Evolutionary conservation across 1,140 invertebrate species (phyloP).

Genomic region (Nymphalis io): DNA sequence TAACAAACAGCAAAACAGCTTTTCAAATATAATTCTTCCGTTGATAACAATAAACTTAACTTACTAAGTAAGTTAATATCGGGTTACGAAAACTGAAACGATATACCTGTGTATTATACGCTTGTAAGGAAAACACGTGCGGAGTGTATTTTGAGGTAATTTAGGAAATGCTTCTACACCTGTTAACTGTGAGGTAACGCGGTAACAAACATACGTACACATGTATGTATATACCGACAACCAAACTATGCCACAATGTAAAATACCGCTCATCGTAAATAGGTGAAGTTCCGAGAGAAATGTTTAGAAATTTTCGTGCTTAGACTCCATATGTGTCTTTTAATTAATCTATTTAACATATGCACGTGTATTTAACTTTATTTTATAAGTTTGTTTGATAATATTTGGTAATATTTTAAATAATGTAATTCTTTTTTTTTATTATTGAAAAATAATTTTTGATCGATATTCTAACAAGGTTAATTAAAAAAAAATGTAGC

Average conservation of each 20-base stretch:
- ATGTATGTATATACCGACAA: background rate
- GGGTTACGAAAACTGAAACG: background rate
- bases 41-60: too few relatives aligned
- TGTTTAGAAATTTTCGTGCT: slow-evolving; percentile 5
- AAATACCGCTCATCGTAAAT: background rate
- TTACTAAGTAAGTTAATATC: too few relatives aligned
- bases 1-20: too few relatives aligned
- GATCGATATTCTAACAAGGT: too few relatives aligned
- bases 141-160: slow-evolving; percentile 9
- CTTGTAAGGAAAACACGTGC: slow-evolving; percentile 4
- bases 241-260: background rate
- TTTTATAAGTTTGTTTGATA: too few relatives aligned
- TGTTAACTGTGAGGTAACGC: slow-evolving; percentile 4
- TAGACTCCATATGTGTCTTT: background rate
- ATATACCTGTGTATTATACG: background rate
- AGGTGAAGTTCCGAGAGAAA: background rate
- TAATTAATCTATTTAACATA: too few relatives aligned
- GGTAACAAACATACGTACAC: background rate
- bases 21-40: too few relatives aligned
- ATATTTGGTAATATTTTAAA: too few relatives aligned
- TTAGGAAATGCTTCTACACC: background rate
- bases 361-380: too few relatives aligned
- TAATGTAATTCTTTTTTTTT: too few relatives aligned
- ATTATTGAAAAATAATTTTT: too few relatives aligned
- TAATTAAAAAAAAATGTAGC: too few relatives aligned